phyloP scores from a whole-genome alignment of 2,113 vertebrate species.

The Chauna torquata region DNA sequence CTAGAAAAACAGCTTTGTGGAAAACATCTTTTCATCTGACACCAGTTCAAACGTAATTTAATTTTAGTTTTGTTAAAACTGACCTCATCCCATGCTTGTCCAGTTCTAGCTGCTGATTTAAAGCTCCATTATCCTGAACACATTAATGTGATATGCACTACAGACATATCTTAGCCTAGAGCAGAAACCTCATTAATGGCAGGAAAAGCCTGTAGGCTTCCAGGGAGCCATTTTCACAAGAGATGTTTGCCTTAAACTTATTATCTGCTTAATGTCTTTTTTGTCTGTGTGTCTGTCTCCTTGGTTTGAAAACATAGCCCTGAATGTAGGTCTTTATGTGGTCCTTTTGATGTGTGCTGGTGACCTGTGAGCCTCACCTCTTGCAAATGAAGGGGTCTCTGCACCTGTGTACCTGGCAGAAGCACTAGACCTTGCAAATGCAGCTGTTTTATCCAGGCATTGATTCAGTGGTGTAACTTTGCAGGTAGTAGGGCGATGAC shows the following conservation, averaged over 20 bases:
- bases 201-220: conserved; percentile 29
- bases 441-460: not conserved
- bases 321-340: conserved; percentile 41
- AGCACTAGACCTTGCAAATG: not conserved
- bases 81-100: not conserved
- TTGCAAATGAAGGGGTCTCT: conserved; percentile 8
- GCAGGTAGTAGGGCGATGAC: not conserved
- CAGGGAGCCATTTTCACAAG: conserved; percentile 16
- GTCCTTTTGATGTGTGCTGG: conserved; percentile 49
- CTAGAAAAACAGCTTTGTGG: not conserved
- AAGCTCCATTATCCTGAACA: not conserved
- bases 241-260: conserved; percentile 12
- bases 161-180: not conserved
- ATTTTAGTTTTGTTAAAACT: conserved; percentile 1
- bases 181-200: conserved; percentile 2
- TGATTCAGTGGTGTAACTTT: not conserved
- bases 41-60: not conserved
- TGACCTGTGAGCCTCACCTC: conserved; percentile 57
- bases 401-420: conserved; percentile 16
- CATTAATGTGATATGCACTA: not conserved
- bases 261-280: conserved; percentile 30
- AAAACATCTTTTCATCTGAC: conserved; percentile 3
- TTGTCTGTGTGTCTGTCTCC: not conserved
- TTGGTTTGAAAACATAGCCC: conserved; percentile 16
- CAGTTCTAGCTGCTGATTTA: conserved; percentile 9